A percentile compares a stretch with the other conserved stretches of the same genome.
Conservation (phyloP, 2,797 vertebrate species). For the Catamblyrhynchus diadema region DNA sequence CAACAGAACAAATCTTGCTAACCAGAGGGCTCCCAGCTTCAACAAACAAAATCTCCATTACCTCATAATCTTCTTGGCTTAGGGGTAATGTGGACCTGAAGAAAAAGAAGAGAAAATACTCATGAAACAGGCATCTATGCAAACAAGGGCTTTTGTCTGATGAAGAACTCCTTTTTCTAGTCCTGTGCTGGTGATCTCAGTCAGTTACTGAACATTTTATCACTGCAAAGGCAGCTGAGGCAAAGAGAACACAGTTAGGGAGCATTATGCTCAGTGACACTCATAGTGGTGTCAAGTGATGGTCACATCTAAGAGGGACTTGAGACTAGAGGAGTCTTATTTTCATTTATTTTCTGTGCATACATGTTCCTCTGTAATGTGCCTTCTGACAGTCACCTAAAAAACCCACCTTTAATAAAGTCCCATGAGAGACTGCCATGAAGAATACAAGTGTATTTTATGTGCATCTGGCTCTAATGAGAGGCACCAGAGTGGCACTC, state of each 20-base stretch:
- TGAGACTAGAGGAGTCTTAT: not conserved
- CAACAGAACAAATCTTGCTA: not conserved
- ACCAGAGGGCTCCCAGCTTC: not conserved
- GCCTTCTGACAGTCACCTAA: not conserved
- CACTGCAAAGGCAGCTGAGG: not conserved
- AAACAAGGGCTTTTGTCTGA: not conserved
- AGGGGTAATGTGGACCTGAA: conserved; percentile 93
- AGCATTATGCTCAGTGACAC: not conserved
- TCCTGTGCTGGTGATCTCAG: not conserved
- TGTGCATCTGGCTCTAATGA: not conserved
- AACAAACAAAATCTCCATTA: conserved; percentile 64
- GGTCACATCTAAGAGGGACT: not conserved
- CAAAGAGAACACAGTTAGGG: not conserved
- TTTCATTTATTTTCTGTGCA: not conserved
- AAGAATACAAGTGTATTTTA: not conserved
- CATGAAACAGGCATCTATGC: not conserved
- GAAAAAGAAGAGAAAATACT: conserved; percentile 18
- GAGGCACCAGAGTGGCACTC: not conserved
- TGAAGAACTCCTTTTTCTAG: not conserved
- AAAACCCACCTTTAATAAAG: not conserved
- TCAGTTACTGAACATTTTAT: not conserved
- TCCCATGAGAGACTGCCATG: not conserved
- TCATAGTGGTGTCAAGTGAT: not conserved
- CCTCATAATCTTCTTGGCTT: conserved; percentile 96
- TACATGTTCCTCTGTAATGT: not conserved